Conservation (phyloP, 1,140 invertebrate genomes). For the Drosophila leontia region DNA sequence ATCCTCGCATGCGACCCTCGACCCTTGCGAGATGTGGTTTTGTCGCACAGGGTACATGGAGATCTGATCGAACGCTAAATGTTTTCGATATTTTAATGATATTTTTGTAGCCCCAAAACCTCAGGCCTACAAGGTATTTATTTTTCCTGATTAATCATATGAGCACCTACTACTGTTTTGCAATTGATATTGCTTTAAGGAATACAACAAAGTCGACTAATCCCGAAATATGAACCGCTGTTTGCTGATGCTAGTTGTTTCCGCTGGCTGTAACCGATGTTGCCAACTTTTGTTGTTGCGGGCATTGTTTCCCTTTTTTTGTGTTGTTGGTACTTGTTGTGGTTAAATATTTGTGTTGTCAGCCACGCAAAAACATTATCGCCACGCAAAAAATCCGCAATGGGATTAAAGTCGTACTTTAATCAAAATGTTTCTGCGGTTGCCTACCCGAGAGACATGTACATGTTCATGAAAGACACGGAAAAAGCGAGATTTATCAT, state of each 20-base stretch:
- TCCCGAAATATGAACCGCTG: slow-evolving; percentile 2
- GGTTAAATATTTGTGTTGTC: slow-evolving; percentile 70
- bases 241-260: slow-evolving; percentile 35
- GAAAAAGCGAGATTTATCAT: background rate
- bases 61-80: background rate
- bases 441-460: background rate
- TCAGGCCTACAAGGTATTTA: background rate
- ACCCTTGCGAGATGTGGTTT: slow-evolving; percentile 47
- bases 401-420: slow-evolving; percentile 24
- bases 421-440: slow-evolving; percentile 54
- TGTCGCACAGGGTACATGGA: slow-evolving; percentile 4
- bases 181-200: background rate
- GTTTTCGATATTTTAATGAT: background rate
- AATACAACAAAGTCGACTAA: background rate
- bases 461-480: background rate
- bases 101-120: background rate
- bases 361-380: slow-evolving; percentile 28
- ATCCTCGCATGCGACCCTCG: slow-evolving; percentile 39
- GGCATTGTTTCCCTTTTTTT: slow-evolving; percentile 43
- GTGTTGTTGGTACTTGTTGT: slow-evolving; percentile 23
- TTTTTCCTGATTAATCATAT: background rate
- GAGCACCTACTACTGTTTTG: background rate
- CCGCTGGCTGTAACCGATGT: slow-evolving; percentile 37
- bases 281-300: slow-evolving; percentile 16
- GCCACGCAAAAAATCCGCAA: slow-evolving; percentile 42